Evolutionary conservation across 2,113 vertebrate species (phyloP), one percentile per base, ranked within the genome.

Genomic region (Arenaria interpres): DNA sequence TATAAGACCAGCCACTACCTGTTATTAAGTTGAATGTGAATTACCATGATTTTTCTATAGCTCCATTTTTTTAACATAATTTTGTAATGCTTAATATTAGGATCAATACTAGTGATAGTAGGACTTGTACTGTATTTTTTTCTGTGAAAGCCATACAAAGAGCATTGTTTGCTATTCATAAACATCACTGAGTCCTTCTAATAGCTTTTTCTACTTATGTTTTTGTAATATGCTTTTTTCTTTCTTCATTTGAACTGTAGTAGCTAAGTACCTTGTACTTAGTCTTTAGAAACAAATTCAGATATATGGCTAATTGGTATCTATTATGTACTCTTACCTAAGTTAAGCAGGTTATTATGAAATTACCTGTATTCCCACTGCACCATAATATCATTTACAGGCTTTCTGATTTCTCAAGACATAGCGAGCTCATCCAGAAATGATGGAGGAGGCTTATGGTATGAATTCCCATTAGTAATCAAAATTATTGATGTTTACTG

Each of bases 401-500:
- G 57, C n/a, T 82, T 15, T 3, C 33, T 89, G 76, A 89, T 92
- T 87, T 89, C 85, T 95, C 80, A 87, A 90, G 95, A 72, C 22
- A 56, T 6, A 84, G 13, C 1, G 1, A 92, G 20, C 53, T 92
- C 63, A 81, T 94, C 33, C 33, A 89, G 66, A 95, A 89, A 78
- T 95, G 5, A 94, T 87, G 39, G 60, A 96, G 64, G 72, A 84
- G 21, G 46, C 39, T 84, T 64, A 81, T 51, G 19, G 5, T 39
- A 75, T 78, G 43, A 90, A 90, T 96, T 93, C 51, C 60, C 56
- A 90, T 48, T 79, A 87, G 57, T 66, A 92, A 91, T 93, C 56
- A 92, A 85, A 93, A 72, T 89, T 94, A 95, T 87, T 94, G 41
- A 89, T 90, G 80, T 85, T 92, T 95, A 72, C 45, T 85, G 19